Base-by-base conservation (phyloP, 2,888 invertebrate genomes). In the Lacanobia oleracea region DNA sequence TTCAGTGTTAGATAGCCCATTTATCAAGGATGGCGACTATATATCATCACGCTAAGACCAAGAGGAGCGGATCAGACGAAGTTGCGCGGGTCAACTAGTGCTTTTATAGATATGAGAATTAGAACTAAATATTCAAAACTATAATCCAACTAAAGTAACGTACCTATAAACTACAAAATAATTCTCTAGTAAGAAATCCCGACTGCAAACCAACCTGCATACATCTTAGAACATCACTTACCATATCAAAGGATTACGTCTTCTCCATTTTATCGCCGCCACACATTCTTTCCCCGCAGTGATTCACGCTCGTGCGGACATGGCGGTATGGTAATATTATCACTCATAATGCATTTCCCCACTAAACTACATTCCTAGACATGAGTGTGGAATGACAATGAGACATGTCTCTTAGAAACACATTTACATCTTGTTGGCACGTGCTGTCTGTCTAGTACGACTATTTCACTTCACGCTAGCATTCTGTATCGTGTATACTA, bases 191-290 rank as follows among this genome's bases (percentile, higher is more conserved):
- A 37, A 48, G 37, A 60, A 63, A 60, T 59, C 16, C 40, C 3
- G 16, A 21, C 12, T 33, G 18, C 37, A 53, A 27, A 12, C 27
- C 51, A 63, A 53, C 62, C 40, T 40, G 65, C 54, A 48, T 53
- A 45, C 43, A 21, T 75, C 10, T 50, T 27, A 57, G 59, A 21
- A 9, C 59, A 63, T 63, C 75, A 75, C 62, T 71, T 63, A 76
- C 3, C 71, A 68, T 81, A 63, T 50, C 59, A 56, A 84, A 64
- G 56, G 48, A 81, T 70, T 61, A 62, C 54, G 60, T 69, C 27
- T 23, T 66, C 45, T 50, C n/a, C 53, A 53, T 71, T 71, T 71
- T 81, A 84, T 84, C 48, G n/a, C 16, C 33, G 18, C 61, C 82
- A 54, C 33, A 33, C 63, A 84, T 84, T 71, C 71, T 66, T 75